Conservation (phyloP, 2,888 invertebrate species). For the Thecophora atra region DNA sequence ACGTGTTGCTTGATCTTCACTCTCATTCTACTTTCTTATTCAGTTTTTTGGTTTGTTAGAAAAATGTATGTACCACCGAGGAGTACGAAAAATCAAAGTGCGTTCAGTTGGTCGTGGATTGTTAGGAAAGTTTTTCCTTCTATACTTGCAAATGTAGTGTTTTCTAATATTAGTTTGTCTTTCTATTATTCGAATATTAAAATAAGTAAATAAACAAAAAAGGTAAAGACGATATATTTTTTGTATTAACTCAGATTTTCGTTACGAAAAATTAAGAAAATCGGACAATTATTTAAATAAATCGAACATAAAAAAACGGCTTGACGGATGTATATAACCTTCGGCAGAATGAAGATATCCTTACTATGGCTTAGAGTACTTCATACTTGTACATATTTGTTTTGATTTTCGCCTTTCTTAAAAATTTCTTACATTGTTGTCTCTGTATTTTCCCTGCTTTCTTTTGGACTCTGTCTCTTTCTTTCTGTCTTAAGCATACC, state of each 20-base stretch:
- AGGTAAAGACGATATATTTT: too few relatives aligned
- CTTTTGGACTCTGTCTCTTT: too few relatives aligned
- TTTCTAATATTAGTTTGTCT: not conserved
- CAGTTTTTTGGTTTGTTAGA: not conserved
- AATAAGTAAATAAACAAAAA: too few relatives aligned
- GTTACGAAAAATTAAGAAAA: too few relatives aligned
- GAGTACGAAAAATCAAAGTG: not conserved
- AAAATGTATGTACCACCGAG: not conserved
- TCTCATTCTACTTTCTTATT: not conserved
- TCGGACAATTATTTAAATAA: too few relatives aligned
- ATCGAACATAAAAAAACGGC: too few relatives aligned
- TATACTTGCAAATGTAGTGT: not conserved
- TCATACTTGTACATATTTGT: not conserved
- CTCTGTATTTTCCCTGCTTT: constrained; percentile 3
- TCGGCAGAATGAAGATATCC: too few relatives aligned
- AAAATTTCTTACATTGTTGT: not conserved
- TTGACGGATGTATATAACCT: not conserved
- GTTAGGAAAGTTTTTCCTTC: not conserved
- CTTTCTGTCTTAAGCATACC: constrained; percentile 28
- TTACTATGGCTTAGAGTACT: not conserved
- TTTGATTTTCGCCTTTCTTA: not conserved
- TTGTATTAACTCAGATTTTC: too few relatives aligned
- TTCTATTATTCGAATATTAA: not conserved
- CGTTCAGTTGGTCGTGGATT: constrained; percentile 23
- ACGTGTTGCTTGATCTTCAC: not conserved